phyloP scores from a whole-genome alignment of 2,113 vertebrate genomes.

The Numida meleagris region DNA sequence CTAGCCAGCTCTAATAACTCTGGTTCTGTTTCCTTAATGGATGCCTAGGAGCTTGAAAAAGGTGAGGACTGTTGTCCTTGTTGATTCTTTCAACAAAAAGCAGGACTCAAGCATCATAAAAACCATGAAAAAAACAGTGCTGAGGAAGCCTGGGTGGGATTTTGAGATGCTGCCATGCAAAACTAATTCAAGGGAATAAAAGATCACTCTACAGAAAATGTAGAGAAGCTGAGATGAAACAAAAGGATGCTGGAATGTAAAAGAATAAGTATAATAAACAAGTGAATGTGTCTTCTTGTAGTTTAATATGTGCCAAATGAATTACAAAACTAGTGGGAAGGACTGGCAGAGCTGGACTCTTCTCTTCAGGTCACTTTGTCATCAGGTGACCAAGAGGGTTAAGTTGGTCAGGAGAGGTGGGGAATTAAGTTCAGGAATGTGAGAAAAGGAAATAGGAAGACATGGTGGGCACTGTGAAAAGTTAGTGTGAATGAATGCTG shows the following conservation, averaged over 20 bases:
- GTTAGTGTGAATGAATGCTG: neutral
- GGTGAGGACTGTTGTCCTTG: neutral
- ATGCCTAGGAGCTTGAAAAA: neutral
- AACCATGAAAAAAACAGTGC: neutral
- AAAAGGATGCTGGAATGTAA: neutral
- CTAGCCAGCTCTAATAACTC: neutral
- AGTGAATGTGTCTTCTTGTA: neutral
- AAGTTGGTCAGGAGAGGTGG: neutral
- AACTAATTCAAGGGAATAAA: neutral
- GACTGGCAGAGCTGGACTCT: neutral
- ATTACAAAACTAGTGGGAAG: neutral
- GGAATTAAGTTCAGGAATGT: neutral
- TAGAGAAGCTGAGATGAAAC: neutral
- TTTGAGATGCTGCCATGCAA: neutral
- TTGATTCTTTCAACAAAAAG: neutral
- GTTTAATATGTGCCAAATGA: neutral
- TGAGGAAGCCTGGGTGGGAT: neutral
- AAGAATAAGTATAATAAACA: neutral
- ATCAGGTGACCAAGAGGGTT: neutral
- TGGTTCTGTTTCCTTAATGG: neutral
- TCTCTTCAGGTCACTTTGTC: neutral
- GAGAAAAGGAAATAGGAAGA: neutral
- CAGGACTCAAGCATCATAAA: neutral
- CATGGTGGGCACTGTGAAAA: neutral
- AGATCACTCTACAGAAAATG: neutral